phyloP scores from a whole-genome alignment of 2,888 invertebrate species.

The Lottia gigantea region DNA sequence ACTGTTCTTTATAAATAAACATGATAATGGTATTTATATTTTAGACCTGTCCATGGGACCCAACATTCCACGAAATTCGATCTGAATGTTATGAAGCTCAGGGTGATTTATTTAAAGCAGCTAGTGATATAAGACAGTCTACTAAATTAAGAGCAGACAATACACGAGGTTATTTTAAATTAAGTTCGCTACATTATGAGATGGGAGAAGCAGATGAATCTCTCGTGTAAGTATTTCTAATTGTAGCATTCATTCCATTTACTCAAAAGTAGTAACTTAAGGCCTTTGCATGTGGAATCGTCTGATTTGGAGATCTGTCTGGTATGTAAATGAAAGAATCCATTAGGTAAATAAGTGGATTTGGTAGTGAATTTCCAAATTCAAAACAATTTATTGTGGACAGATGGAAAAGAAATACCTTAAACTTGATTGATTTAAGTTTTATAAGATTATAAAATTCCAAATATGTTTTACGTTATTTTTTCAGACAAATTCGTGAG shows the following conservation, averaged over 20 bases:
- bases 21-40: constrained; percentile 27
- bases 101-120: constrained; percentile 75
- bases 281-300: too few species aligned
- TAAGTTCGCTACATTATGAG: constrained; percentile 87
- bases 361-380: too few species aligned
- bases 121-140: constrained; percentile 88
- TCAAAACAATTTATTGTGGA: too few species aligned
- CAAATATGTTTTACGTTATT: constrained; percentile 17
- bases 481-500: constrained; percentile 86
- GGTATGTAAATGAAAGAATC: not conserved
- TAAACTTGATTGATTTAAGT: too few species aligned
- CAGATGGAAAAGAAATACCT: too few species aligned
- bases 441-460: not conserved
- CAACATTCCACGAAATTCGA: constrained; percentile 83
- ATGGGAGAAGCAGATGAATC: constrained; percentile 92
- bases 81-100: constrained; percentile 83
- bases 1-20: too few species aligned
- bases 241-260: too few species aligned
- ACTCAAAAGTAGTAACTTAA: too few species aligned
- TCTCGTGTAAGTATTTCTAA: constrained; percentile 75
- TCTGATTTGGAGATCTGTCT: too few species aligned
- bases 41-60: constrained; percentile 87
- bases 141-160: constrained; percentile 93
- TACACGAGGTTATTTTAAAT: constrained; percentile 84
- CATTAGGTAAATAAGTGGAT: not conserved